Percentiles rank a stretch among this genome's conserved stretches.
phyloP scores from a whole-genome alignment of 2,888 invertebrate genomes.

The Gonocerus acuteangulatus region DNA sequence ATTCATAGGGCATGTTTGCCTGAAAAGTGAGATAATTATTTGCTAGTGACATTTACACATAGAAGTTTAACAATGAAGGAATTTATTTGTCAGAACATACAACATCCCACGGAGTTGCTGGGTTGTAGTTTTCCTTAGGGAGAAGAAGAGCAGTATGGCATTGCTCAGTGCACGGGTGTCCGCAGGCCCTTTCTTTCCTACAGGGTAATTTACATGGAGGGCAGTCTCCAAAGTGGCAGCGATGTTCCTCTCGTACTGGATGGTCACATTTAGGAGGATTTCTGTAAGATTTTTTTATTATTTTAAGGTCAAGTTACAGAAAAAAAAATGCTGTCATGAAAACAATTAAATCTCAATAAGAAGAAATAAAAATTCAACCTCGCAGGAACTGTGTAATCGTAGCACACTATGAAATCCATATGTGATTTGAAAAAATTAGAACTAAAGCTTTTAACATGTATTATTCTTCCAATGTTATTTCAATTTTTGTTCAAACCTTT shows the following conservation, averaged over 20 bases:
- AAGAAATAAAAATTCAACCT: too few relatives aligned
- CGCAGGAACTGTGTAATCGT: too few relatives aligned
- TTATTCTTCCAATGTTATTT: too few relatives aligned
- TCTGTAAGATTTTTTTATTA: too few relatives aligned
- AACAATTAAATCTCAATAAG: not conserved
- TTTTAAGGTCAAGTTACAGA: not conserved
- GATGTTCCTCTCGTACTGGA: conserved; percentile 58
- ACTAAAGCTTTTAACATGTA: too few relatives aligned
- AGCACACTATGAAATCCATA: too few relatives aligned
- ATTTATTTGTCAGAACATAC: too few relatives aligned
- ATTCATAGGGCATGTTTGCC: conserved; percentile 45
- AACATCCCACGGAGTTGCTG: conserved; percentile 59
- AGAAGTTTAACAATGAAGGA: too few relatives aligned
- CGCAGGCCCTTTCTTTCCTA: conserved; percentile 52
- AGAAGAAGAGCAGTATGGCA: conserved; percentile 59
- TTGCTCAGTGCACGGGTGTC: conserved; percentile 59
- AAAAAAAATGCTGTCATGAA: not conserved
- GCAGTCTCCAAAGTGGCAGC: conserved; percentile 76
- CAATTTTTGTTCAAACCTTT: too few relatives aligned
- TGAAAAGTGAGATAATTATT: conserved; percentile 39
- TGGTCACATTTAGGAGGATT: conserved; percentile 81
- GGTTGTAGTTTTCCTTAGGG: conserved; percentile 44
- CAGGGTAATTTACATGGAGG: conserved; percentile 75
- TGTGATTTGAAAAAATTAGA: too few relatives aligned
- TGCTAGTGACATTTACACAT: not conserved